Evolutionary conservation across 2,888 invertebrate species (phyloP).

Genomic region (Eupithecia abbreviata): DNA sequence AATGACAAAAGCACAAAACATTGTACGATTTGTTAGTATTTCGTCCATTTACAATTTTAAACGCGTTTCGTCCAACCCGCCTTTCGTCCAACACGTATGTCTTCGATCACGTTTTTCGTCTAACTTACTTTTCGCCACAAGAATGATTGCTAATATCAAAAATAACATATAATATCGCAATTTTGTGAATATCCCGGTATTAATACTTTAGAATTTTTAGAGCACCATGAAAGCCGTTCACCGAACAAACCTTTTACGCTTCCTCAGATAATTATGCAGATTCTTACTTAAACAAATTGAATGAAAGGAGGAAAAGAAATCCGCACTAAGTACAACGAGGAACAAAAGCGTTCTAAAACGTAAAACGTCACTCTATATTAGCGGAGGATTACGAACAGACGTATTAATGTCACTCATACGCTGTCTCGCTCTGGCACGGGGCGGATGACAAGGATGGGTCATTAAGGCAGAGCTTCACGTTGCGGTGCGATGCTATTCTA

Average conservation of each 20-base stretch:
- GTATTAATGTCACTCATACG: conserved; percentile 41
- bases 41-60: neutral
- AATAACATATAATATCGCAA: too few relatives aligned
- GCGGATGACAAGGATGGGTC: conserved; percentile 15
- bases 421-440: conserved; percentile 24
- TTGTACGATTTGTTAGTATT: neutral
- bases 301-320: conserved; percentile 16
- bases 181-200: too few relatives aligned
- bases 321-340: conserved; percentile 5
- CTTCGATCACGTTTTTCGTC: too few relatives aligned
- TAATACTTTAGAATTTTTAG: too few relatives aligned
- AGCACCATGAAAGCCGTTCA: neutral
- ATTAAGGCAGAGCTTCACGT: neutral
- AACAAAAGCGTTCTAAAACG: conserved; percentile 21
- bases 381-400: conserved; percentile 37
- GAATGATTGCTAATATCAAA: too few relatives aligned
- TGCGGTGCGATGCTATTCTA: neutral
- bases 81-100: too few relatives aligned
- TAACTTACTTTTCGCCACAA: too few relatives aligned
- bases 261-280: conserved; percentile 7
- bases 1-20: neutral
- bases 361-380: conserved; percentile 43
- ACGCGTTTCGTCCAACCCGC: neutral
- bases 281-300: conserved; percentile 3
- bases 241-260: conserved; percentile 1